These are phyloP conservation scores for Cosmorhoe ocellata DNA, from an alignment of 2,888 invertebrate genomes.

Conservation along the genomic window DNA sequence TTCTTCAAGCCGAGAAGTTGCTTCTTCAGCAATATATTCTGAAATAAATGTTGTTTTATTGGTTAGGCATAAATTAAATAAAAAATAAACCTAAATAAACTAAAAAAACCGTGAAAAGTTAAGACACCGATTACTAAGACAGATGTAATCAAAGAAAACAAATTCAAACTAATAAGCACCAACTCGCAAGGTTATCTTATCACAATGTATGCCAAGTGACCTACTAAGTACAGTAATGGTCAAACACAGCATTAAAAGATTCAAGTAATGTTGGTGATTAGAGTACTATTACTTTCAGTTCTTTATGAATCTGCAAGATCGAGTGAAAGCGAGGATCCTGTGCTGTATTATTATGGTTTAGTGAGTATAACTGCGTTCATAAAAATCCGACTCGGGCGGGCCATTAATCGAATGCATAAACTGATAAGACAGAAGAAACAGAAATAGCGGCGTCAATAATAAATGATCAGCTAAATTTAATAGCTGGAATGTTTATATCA, in stretches of 20 bases:
- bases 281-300: conserved; percentile 42
- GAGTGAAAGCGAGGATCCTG: conserved; percentile 52
- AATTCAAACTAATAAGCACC: conserved; percentile 10
- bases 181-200: conserved; percentile 62
- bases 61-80: too few species aligned
- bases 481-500: conserved; percentile 35
- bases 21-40: conserved; percentile 84
- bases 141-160: background rate
- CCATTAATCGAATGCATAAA: too few species aligned
- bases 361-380: conserved; percentile 55
- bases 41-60: conserved; percentile 47
- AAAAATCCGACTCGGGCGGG: too few species aligned
- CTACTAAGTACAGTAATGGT: conserved; percentile 36
- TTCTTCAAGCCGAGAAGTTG: conserved; percentile 69
- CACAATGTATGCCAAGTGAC: conserved; percentile 51
- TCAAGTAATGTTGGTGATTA: conserved; percentile 49
- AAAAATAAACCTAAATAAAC: too few species aligned
- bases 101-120: too few species aligned
- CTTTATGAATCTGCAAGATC: conserved; percentile 34
- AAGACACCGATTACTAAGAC: background rate
- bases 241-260: conserved; percentile 30
- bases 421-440: too few species aligned
- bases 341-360: conserved; percentile 69
- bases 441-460: too few species aligned
- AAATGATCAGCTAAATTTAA: too few species aligned